These are phyloP conservation scores for Australoheros facetus DNA, from an alignment of 2,797 vertebrate genomes.

Conservation along the genomic window DNA sequence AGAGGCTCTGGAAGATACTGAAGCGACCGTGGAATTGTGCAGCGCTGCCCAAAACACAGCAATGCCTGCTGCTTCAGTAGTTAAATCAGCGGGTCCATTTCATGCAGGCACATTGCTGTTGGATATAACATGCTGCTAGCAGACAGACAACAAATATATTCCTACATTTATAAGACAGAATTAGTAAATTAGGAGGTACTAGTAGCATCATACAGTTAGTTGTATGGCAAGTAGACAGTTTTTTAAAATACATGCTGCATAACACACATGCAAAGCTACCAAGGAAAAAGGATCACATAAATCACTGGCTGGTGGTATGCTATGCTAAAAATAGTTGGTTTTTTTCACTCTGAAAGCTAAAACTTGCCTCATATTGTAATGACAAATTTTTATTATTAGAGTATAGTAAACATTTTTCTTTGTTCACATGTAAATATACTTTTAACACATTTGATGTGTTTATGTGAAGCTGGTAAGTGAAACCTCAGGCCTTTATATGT, in stretches of 20 bases:
- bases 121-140: conserved; percentile 65
- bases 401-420: neutral
- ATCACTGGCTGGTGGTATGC: conserved; percentile 13
- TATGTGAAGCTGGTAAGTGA: conserved; percentile 30
- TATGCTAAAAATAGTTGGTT: neutral
- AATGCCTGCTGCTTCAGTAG: neutral
- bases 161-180: conserved; percentile 25
- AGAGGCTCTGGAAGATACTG: conserved; percentile 17
- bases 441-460: conserved; percentile 28
- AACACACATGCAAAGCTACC: conserved; percentile 61
- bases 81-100: conserved; percentile 14
- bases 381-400: neutral
- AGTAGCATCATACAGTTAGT: conserved; percentile 46
- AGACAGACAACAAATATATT: conserved; percentile 19
- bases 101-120: conserved; percentile 58
- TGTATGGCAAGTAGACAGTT: conserved; percentile 34
- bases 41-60: conserved; percentile 44
- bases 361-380: conserved; percentile 1
- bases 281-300: conserved; percentile 34
- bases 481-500: conserved; percentile 34
- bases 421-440: conserved; percentile 20
- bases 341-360: conserved; percentile 9
- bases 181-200: conserved; percentile 27
- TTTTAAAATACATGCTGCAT: conserved; percentile 62
- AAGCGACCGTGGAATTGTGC: conserved; percentile 39